Base-by-base conservation (phyloP, 2,888 invertebrate species). In the Caenorhabditis sinica region DNA sequence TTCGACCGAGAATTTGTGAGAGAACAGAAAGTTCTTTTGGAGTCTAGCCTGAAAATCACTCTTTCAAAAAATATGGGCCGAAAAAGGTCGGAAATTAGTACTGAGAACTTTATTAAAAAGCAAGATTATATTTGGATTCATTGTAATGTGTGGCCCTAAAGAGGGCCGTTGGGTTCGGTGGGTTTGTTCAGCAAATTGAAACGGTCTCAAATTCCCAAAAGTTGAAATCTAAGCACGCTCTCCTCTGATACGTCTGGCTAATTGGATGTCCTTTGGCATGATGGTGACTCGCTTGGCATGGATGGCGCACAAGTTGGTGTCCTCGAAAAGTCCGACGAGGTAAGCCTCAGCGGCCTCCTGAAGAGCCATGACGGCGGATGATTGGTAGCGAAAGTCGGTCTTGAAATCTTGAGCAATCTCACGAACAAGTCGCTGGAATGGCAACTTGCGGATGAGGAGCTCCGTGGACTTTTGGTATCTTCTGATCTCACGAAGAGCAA, bases 261-360 rank as follows among this genome's bases (percentile, higher is more conserved):
- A 43, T 66, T 83, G 97, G 93, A 97, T 97, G 93, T 97, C 97
- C 94, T 97, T 97, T 91, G 97, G 97, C 97, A 97, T 97, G 94
- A 97, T 97, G 89, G 97, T 97, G 80, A 97, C 97, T 93, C 97
- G 95, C 94, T 97, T 97, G 91, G 97, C 97, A 93, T 97, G 97
- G 93, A 97, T 97, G 89, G 97, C 97, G 94, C 97, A 97, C 95
- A 97, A 95, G 94, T 97, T 97, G 90, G 97, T 97, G 94, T 92
- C 97, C 95, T 97, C 97, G 94, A 97, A 97, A 82, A 97, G 94
- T 89, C 97, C 97, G 79, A 97, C 97, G 90, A 97, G 94, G 93
- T 96, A 96, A 17, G 96, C 96, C 94, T 96, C 96, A 91, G 96
- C 83, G 36, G 90, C 83, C 83, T 97, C 97, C 95, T 96, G 96